Evolutionary conservation across 2,113 vertebrate genomes (phyloP).

Genomic region (Rhynchopsitta pachyrhyncha): DNA sequence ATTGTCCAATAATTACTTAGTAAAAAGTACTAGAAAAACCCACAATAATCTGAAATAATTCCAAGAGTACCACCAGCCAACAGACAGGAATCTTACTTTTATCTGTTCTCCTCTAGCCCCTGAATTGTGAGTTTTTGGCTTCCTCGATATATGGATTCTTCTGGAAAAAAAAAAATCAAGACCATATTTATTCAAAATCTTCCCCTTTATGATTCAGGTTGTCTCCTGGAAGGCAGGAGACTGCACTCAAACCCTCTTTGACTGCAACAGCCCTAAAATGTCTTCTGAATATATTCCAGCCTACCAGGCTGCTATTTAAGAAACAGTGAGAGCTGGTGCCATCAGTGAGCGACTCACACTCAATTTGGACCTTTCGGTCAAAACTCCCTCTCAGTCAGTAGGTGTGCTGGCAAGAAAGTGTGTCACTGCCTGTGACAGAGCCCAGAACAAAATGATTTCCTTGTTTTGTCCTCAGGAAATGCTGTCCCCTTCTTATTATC

Average conservation of each 20-base stretch:
- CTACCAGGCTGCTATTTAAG: background rate
- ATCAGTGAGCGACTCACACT: rapidly evolving
- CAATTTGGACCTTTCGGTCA: background rate
- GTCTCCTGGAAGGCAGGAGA: background rate
- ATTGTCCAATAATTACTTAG: background rate
- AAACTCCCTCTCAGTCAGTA: rapidly evolving
- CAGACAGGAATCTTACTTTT: background rate
- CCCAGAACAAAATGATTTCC: background rate
- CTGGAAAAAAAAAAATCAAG: background rate
- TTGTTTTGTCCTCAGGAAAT: background rate
- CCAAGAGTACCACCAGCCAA: background rate
- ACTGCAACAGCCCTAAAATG: background rate
- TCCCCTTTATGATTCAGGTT: background rate
- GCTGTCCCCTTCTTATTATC: background rate
- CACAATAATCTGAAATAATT: background rate
- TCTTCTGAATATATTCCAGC: rapidly evolving
- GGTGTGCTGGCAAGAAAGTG: background rate
- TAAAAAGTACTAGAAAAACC: rapidly evolving
- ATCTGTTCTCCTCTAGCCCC: background rate
- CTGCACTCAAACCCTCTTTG: background rate
- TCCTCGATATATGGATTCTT: background rate
- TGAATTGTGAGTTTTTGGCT: background rate
- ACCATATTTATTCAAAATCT: background rate
- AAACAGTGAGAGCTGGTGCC: background rate
- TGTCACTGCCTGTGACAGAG: background rate